Base-by-base conservation (phyloP, 1,140 invertebrate species). In the Pogonus chalceus region DNA sequence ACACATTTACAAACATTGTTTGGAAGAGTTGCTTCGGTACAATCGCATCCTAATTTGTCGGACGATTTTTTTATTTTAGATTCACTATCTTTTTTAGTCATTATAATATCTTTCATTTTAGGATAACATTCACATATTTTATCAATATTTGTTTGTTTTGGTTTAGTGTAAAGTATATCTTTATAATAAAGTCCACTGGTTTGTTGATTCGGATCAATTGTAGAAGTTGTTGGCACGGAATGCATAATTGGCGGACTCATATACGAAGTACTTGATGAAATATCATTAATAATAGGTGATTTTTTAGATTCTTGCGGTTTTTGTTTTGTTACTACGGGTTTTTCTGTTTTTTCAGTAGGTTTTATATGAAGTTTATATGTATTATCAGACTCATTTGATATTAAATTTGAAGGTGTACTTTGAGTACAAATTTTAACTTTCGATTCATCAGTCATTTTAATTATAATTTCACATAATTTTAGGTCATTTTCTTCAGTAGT, bases 391-490 rank as follows among this genome's bases (percentile, higher is more conserved):
- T 31, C 14, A 31, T 7, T 14, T 31, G 26, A 31, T 31, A 31
- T 31, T 31, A 7, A 4, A 7, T 31, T 31, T 31, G 26, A 7
- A 7, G 26, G 7, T 31, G 26, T 14, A 4, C 7, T 7, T 14
- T 7, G 18, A 4, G 37, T 18, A 18, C 37, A 4, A 16, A 43
- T 43, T 43, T 43, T 9, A 9, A 43, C 18, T 46, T 49, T 35
- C 4, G n/a, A 18, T 54, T 68, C 57, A 20, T 64, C 59, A 20
- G 62, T 55, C 3, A 69, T 55, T 61, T 68, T 69, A 35, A 69
- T 68, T 7, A 67, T 55, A 39, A 69, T 68, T 51, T 69, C 62
- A 55, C 65, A 68, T 14, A 65, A 9, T 39, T 66, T 60, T 22
- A 66, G 62, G 7, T 24, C 39, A 39, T 51, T 22, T 43, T 58